Evolutionary conservation across 2,888 invertebrate species (phyloP).

Genomic region (Tigriopus californicus): DNA sequence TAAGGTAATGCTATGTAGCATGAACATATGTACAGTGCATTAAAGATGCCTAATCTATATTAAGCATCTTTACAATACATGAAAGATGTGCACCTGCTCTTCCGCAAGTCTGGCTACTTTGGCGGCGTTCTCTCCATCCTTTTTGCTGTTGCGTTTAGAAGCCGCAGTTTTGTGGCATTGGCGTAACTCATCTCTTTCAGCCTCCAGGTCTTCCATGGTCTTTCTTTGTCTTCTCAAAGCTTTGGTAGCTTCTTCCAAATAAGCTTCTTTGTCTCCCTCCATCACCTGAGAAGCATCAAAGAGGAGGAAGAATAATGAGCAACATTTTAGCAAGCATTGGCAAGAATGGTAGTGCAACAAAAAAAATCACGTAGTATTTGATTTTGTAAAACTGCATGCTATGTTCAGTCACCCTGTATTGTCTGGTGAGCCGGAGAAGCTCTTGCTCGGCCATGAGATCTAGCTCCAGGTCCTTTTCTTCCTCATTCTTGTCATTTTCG

Average conservation of each 20-base stretch:
- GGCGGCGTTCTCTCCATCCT: conserved; percentile 7
- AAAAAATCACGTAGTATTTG: neutral
- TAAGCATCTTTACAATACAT: neutral
- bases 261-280: conserved; percentile 16
- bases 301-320: neutral
- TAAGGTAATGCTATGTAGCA: too few species aligned
- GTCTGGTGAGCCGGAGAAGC: conserved; percentile 52
- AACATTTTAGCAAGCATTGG: neutral
- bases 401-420: conserved; percentile 36
- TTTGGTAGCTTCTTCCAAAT: conserved; percentile 10
- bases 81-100: conserved; percentile 3
- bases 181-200: conserved; percentile 25
- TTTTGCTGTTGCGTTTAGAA: conserved; percentile 22
- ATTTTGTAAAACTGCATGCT: too few species aligned
- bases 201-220: conserved; percentile 25
- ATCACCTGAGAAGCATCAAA: conserved; percentile 4
- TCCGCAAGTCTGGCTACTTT: conserved; percentile 11
- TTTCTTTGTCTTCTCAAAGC: conserved; percentile 18
- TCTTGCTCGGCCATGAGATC: conserved; percentile 48
- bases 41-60: too few species aligned
- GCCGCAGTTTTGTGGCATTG: conserved; percentile 26
- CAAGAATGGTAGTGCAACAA: neutral
- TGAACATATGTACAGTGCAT: too few species aligned
- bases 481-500: conserved; percentile 22
- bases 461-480: conserved; percentile 53